Evolutionary conservation across 2,888 invertebrate species (phyloP).

Genomic region (Hyppa rectilinea): DNA sequence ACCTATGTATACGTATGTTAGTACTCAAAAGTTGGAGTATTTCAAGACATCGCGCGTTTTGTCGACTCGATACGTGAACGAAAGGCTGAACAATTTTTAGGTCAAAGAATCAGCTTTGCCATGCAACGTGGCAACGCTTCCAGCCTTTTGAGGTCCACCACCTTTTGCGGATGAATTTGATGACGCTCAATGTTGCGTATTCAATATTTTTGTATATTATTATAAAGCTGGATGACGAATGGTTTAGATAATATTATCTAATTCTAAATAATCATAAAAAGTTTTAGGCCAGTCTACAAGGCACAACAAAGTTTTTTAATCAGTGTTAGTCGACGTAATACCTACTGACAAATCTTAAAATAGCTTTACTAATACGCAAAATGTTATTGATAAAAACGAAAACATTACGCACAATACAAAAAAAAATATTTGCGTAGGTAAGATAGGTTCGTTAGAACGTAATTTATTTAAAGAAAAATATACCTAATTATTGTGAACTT

Average conservation of each 20-base stretch:
- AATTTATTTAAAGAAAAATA: constrained; percentile 9
- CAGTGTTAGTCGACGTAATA: not conserved
- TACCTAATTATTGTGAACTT: not conserved
- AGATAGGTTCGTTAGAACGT: not conserved
- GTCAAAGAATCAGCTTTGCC: no score
- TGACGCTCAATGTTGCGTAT: no score
- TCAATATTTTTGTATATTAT: no score
- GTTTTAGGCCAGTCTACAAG: not conserved
- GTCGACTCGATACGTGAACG: no score
- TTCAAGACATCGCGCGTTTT: no score
- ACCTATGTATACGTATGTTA: not conserved
- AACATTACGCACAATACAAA: constrained; percentile 43
- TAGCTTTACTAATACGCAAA: constrained; percentile 25
- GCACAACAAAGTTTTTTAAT: constrained; percentile 15
- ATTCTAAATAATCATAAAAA: not conserved
- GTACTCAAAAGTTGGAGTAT: no score
- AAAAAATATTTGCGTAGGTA: constrained; percentile 21
- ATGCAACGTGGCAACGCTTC: no score
- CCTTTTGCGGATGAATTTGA: no score
- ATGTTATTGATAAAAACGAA: constrained; percentile 28
- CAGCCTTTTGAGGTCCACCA: no score
- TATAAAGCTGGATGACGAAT: not conserved
- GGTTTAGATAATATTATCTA: not conserved
- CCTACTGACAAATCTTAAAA: constrained; percentile 8
- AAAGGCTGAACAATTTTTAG: no score